Percentiles rank a stretch among this genome's conserved stretches.
phyloP scores from a whole-genome alignment of 2,888 invertebrate species.

The Ernsta delagoae region DNA sequence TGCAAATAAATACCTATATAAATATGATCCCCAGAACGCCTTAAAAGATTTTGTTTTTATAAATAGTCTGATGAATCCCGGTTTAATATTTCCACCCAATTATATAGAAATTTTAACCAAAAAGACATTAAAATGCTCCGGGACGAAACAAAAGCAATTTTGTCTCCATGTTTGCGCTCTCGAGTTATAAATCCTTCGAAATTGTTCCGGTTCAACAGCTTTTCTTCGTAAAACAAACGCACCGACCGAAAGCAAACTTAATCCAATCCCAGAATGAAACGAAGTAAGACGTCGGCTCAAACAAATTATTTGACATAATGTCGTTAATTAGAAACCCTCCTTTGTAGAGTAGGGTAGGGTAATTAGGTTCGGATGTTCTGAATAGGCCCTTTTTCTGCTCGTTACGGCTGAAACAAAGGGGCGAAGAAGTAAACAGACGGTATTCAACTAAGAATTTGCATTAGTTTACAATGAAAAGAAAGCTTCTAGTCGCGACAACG shows the following conservation, averaged over 20 bases:
- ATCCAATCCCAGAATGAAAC: constrained; percentile 74
- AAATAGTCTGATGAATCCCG: too few species aligned
- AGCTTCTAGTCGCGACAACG: constrained; percentile 27
- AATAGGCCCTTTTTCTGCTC: constrained; percentile 84
- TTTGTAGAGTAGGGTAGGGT: constrained; percentile 77
- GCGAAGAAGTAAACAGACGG: constrained; percentile 79
- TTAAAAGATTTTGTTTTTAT: too few species aligned
- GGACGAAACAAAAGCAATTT: constrained; percentile 36
- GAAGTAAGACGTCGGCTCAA: constrained; percentile 79
- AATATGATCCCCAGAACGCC: too few species aligned
- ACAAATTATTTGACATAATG: constrained; percentile 85
- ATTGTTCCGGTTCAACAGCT: constrained; percentile 58
- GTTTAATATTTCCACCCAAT: neutral
- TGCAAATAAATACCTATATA: too few species aligned
- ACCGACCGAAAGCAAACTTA: constrained; percentile 70
- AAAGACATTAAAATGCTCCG: constrained; percentile 14
- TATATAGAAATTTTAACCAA: constrained; percentile 10
- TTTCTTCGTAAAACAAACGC: constrained; percentile 68
- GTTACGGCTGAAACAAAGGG: constrained; percentile 82
- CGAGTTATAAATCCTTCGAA: constrained; percentile 45
- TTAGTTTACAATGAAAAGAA: constrained; percentile 65
- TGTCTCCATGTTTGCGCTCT: constrained; percentile 37
- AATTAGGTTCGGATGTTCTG: constrained; percentile 83
- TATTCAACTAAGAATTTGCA: constrained; percentile 76
- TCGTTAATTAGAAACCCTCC: constrained; percentile 83